Percentiles rank a stretch among this genome's conserved stretches.
Conservation (phyloP, 1,140 invertebrate species). For the Drosophila ironensis region DNA sequence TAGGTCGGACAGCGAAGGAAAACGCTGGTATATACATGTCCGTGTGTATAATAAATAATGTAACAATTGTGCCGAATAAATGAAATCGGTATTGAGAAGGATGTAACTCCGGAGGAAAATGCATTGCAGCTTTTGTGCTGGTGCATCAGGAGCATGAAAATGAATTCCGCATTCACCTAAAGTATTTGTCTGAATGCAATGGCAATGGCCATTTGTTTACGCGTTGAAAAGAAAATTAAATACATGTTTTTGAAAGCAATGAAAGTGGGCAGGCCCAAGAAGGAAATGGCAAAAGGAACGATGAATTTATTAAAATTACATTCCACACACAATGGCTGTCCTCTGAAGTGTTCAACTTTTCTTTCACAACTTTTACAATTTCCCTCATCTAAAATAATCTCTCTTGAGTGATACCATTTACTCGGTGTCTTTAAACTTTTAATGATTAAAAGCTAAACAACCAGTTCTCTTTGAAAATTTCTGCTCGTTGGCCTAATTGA, state of each 20-base stretch:
- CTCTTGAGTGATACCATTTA: conserved; percentile 21
- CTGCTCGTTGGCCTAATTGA: too few relatives aligned
- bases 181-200: too few relatives aligned
- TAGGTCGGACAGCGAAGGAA: conserved; percentile 37
- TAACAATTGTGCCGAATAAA: conserved; percentile 72
- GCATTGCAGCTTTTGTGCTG: conserved; percentile 2
- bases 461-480: too few relatives aligned
- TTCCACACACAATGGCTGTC: too few relatives aligned
- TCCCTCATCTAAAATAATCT: neutral
- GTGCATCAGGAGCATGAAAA: conserved; percentile 25
- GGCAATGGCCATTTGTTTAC: too few relatives aligned
- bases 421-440: conserved; percentile 23
- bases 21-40: conserved; percentile 5
- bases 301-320: too few relatives aligned
- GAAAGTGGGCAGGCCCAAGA: too few relatives aligned
- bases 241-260: neutral
- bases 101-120: conserved; percentile 7
- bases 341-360: conserved; percentile 30
- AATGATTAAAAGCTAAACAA: neutral
- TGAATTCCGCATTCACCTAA: neutral
- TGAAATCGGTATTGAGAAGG: conserved; percentile 55
- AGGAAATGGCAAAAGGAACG: too few relatives aligned
- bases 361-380: neutral
- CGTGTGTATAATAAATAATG: conserved; percentile 63
- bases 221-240: conserved; percentile 1